Evolutionary conservation across 2,113 vertebrate species (phyloP), one percentile per base, ranked within the genome.

Genomic region (Pseudorectes ferrugineus): DNA sequence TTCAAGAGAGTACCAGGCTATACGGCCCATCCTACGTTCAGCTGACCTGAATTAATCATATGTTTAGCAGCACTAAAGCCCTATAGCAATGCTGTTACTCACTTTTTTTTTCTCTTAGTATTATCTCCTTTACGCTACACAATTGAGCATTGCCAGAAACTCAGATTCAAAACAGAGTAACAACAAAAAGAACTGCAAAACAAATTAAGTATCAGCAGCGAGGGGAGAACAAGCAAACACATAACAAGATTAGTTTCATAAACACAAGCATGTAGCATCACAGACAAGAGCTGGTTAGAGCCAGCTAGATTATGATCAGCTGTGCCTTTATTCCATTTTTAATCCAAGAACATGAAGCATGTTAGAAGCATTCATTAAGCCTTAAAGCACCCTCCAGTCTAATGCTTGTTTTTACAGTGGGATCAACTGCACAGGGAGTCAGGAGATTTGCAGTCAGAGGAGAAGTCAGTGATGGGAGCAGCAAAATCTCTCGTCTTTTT

Each of bases 201-300:
- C 13, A 21, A 81, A 68, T 82, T 23, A 89, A 79, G 67, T 13
- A 65, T 43, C 71, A 85, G 72, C 85, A 90, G 43, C 0, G 1
- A 83, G 35, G n/a, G 46, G n/a, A 88, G 43, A 93, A 96, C 77
- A 83, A 82, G 79, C 55, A 63, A 92, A 94, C 10, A 40, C 70
- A 49, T 85, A 95, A 94, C 35, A 77, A 89, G 89, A 93, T 86
- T 93, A 74, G 92, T 65, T 95, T 90, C 92, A 94, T 71, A 86
- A 92, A 91, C 67, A 95, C 38, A 43, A 91, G 71, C 59, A 22
- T 29, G 81, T 23, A 90, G 89, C 91, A 91, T 82, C 91, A 73
- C 43, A 85, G 93, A 89, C 63, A 52, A 76, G 75, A 92, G 82
- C 94, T 65, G 63, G 85, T 78, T 88, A 90, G 72, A 96, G 74